Evolutionary conservation across 2,888 invertebrate genomes (phyloP), one percentile per base, ranked within the genome.

Genomic region (Orgyia antiqua): DNA sequence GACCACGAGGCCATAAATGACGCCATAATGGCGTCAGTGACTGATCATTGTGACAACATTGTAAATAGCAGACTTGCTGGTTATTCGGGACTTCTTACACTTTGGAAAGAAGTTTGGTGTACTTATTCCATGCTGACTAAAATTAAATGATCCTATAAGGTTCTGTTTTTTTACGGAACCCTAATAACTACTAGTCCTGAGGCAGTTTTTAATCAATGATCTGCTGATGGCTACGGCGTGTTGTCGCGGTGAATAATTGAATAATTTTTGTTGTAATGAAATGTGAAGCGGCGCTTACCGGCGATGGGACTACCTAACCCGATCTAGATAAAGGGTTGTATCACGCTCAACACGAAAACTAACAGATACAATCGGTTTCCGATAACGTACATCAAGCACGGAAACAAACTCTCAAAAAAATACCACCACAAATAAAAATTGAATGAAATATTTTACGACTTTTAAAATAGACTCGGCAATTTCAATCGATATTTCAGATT

Each of bases 261-360:
- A 75, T 73, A 70, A 68, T 74, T 70, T 68, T 67, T 67, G 72
- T 70, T 61, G 63, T 73, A 74, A 78, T 72, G 71, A 71, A 58
- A 66, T 68, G 58, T 67, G 51, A 45, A 63, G 58, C 51, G 53
- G 50, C 50, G 56, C 44, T 42, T 44, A 48, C 42, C 58, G 50
- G 79, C 64, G 83, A 80, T 68, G 65, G 76, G 74, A 60, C 83
- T 51, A 50, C 44, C 54, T 54, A 53, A 46, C 74, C 54, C 83
- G 52, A 83, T 84, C 84, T 61, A 60, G 84, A 84, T 86, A 86
- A 84, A 80, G 82, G 79, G 79, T 82, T 77, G 68, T 58, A 65
- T 68, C 66, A 65, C 63, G 58, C 49, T 54, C 68, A 58, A 64
- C 72, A 70, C 73, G 74, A 65, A 63, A 63, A 51, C 55, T 59